A percentile compares a stretch with the other conserved stretches of the same genome.
phyloP scores from a whole-genome alignment of 2,888 invertebrate species.

The Dasypolia templi region DNA sequence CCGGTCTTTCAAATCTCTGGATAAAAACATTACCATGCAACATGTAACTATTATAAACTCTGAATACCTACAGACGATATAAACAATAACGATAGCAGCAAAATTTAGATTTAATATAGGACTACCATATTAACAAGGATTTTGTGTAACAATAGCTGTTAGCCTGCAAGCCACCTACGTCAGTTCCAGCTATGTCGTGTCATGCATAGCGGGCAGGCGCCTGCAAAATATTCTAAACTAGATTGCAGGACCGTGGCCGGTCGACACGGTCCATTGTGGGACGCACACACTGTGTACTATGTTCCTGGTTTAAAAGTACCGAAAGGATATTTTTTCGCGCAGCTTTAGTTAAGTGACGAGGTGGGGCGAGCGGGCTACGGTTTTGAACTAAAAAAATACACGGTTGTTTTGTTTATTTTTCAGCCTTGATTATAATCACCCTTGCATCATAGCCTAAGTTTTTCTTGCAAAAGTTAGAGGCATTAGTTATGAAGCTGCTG shows the following conservation, averaged over 20 bases:
- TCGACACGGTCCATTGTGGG: constrained; percentile 44
- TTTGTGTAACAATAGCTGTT: constrained; percentile 46
- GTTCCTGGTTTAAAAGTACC: constrained; percentile 12
- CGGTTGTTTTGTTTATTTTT: no score
- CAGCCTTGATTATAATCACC: not conserved
- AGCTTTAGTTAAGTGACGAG: constrained; percentile 16
- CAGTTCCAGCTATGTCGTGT: constrained; percentile 41
- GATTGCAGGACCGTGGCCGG: constrained; percentile 56
- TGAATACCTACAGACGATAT: not conserved
- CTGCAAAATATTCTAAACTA: constrained; percentile 56
- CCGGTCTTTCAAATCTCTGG: not conserved
- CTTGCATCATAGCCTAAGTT: not conserved
- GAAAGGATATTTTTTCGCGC: constrained; percentile 26
- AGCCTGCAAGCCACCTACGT: constrained; percentile 47
- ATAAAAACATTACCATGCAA: not conserved
- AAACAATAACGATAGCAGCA: constrained; percentile 4
- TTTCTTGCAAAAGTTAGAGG: not conserved
- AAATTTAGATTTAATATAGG: constrained; percentile 42
- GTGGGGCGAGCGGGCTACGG: not conserved
- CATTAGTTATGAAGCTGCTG: not conserved
- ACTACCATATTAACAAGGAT: constrained; percentile 23
- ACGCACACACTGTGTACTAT: constrained; percentile 18
- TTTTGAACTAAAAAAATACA: no score
- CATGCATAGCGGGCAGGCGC: constrained; percentile 45
- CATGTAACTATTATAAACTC: not conserved